Percentiles rank a stretch among this genome's conserved stretches.
Evolutionary conservation across 2,888 invertebrate species (phyloP).

Genomic region (Drosophila birchii): DNA sequence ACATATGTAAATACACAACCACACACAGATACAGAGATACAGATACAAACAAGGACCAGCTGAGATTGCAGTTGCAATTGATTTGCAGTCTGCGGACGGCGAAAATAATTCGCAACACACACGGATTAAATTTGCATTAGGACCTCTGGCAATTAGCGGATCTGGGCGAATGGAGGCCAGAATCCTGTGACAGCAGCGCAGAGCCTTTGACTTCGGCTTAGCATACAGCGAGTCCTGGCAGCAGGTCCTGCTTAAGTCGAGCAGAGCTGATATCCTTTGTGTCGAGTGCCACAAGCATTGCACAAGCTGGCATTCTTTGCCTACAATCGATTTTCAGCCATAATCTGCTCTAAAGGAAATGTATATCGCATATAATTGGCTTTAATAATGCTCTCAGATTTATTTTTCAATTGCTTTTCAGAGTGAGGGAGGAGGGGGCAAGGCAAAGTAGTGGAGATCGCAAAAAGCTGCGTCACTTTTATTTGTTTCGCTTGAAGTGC

Average conservation of each 20-base stretch:
- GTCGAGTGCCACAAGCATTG: constrained; percentile 23
- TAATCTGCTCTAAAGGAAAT: constrained; percentile 33
- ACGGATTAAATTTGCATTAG: constrained; percentile 80
- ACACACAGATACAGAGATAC: constrained; percentile 5
- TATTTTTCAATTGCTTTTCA: constrained; percentile 14
- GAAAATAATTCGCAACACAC: constrained; percentile 78
- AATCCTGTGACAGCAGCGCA: not conserved
- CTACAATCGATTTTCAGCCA: constrained; percentile 47
- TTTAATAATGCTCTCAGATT: constrained; percentile 67
- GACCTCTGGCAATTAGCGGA: constrained; percentile 73
- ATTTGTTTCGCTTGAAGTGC: constrained; percentile 79
- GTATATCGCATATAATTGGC: constrained; percentile 57
- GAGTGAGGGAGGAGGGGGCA: too few species aligned
- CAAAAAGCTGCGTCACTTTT: constrained; percentile 75
- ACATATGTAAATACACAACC: constrained; percentile 42
- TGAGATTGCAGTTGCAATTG: constrained; percentile 58
- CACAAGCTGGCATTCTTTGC: not conserved
- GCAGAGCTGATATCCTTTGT: constrained; percentile 23
- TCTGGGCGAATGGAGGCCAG: constrained; percentile 17
- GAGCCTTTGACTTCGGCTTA: constrained; percentile 53
- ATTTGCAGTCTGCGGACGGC: constrained; percentile 73
- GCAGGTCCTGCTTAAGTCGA: constrained; percentile 20
- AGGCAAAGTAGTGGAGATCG: constrained; percentile 31
- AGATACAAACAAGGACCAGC: constrained; percentile 11
- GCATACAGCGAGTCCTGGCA: constrained; percentile 34